Conservation (phyloP, 2,797 vertebrate genomes). For the Gambelia wislizenii region DNA sequence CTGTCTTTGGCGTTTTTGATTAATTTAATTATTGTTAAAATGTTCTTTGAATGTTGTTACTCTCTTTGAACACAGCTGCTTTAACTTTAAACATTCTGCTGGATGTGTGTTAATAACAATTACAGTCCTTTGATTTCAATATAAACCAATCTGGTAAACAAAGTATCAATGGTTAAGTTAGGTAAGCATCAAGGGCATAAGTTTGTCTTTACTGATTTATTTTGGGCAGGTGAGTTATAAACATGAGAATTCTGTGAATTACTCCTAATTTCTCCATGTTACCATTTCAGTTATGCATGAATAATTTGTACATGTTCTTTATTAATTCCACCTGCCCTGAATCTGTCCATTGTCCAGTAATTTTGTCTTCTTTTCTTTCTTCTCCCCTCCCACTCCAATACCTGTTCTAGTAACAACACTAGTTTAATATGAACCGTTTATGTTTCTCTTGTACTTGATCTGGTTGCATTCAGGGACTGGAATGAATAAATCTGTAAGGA, state of each 20-base stretch:
- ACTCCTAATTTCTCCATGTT: neutral
- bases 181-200: no score
- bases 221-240: neutral
- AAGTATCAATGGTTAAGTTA: no score
- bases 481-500: neutral
- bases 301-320: neutral
- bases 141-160: neutral
- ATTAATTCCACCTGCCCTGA: neutral
- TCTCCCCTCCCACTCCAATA: no score
- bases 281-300: neutral
- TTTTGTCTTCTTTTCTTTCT: neutral
- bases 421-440: neutral
- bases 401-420: neutral
- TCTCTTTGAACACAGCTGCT: neutral
- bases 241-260: no score
- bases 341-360: neutral
- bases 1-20: neutral
- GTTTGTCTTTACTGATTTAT: no score
- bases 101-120: no score
- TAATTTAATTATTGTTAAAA: neutral
- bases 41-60: neutral
- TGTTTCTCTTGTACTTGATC: neutral
- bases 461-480: neutral
- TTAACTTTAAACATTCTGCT: neutral
- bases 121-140: neutral